Base-by-base conservation (phyloP, 2,888 invertebrate genomes). In the Agrochola circellaris region DNA sequence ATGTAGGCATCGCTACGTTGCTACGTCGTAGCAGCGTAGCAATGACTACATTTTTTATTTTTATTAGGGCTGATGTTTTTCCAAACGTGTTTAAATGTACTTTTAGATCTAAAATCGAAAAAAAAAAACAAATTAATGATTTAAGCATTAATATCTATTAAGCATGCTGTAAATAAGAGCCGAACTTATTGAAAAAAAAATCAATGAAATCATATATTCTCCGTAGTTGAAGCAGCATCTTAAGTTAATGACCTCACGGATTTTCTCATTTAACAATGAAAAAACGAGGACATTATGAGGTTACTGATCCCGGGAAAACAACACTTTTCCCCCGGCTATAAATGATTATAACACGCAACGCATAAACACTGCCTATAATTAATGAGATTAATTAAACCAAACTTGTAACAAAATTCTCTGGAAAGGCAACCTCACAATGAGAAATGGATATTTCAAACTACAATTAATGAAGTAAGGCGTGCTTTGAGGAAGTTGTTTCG, bases 301-400 rank as follows among this genome's bases (percentile, higher is more conserved):
- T 65, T 7, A 66, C 4, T 73, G 81, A 42, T 23, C 45, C 13
- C 15, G 0, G 13, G 4, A 61, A 73, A 66, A 15, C 23, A 30
- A 11, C 4, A 8, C 0, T 20, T 13, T 64, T 42, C 13, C 2
- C 11, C 56, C 15, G 4, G 20, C 8, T 54, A 34, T 51, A 15
- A 61, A 3, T 15, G 9, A 60, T 54, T 65, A 45, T 61, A 38
- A 26, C 65, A 38, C 23, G 34, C 26, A 54, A 58, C 71, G n/a
- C 15, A 48, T 26, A 15, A 54, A n/a, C 23, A 34, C 30, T n/a
- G 58, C 4, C 38, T 56, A 34, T 17, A 80, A 80, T 80, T 64
- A 65, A 65, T 79, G 45, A 61, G 13, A 66, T n/a, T 62, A 54
- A 73, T 56, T 81, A 48, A 71, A 58, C 15, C 30, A 7, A 72